These are phyloP conservation scores for Anomalospiza imberbis DNA, from an alignment of 2,797 vertebrate species.

Conservation along the genomic window DNA sequence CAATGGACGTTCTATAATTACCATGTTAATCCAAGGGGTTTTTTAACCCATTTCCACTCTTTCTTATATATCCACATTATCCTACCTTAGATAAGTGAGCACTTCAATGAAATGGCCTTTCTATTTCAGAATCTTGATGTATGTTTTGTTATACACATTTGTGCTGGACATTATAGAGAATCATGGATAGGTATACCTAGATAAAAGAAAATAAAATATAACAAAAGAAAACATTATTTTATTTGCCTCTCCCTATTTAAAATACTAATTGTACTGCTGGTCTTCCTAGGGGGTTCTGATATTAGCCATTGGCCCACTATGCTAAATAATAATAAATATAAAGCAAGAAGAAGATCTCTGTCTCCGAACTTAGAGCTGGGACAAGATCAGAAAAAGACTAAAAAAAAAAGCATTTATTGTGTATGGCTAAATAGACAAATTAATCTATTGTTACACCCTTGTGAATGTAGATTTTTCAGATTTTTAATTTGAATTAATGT, in stretches of 20 bases:
- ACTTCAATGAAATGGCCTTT: not conserved
- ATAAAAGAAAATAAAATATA: not conserved
- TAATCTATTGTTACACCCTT: not conserved
- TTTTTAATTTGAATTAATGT: not conserved
- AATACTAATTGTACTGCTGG: not conserved
- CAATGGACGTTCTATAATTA: not conserved
- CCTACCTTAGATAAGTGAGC: not conserved
- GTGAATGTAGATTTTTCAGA: not conserved
- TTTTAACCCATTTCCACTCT: not conserved
- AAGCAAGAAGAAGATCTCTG: not conserved
- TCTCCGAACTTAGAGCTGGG: not conserved
- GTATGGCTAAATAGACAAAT: not conserved
- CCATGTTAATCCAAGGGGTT: not conserved
- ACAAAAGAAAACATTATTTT: not conserved
- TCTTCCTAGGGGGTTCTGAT: not conserved
- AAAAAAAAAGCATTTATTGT: not conserved
- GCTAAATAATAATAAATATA: not conserved
- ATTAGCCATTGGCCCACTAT: not conserved
- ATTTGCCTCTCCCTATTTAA: not conserved
- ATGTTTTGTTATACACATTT: not conserved
- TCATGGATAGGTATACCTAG: not conserved
- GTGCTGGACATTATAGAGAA: not conserved
- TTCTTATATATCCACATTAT: not conserved
- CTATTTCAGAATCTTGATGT: not conserved
- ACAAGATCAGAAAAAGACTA: not conserved